Conservation (phyloP, 2,113 vertebrate genomes). For the Pteropus alecto region DNA sequence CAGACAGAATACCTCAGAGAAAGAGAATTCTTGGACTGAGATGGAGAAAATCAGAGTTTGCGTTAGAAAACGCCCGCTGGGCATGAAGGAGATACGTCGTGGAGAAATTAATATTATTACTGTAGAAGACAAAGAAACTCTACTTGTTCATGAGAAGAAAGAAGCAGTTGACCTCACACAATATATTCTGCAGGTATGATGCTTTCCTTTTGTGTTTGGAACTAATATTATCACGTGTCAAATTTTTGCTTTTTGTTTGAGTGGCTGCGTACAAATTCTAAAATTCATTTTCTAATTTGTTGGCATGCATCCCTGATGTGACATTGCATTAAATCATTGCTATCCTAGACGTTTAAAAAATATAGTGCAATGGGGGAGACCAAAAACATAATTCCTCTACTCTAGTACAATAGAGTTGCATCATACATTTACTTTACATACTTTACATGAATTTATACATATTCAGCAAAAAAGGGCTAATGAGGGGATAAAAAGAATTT, state of each 20-base stretch:
- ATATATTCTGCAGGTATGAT: constrained; percentile 90
- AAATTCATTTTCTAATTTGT: constrained; percentile 35
- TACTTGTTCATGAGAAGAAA: constrained; percentile 91
- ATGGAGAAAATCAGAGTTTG: constrained; percentile 91
- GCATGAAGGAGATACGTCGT: constrained; percentile 83
- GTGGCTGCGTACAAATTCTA: background rate
- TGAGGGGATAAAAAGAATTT: constrained; percentile 12
- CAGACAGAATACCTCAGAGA: constrained; percentile 79
- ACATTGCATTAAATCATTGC: constrained; percentile 17
- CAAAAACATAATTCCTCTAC: background rate
- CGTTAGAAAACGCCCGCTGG: constrained; percentile 91
- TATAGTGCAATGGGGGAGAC: background rate
- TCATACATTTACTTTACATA: background rate
- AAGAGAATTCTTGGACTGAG: constrained; percentile 81
- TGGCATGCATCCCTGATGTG: background rate
- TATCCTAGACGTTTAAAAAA: background rate
- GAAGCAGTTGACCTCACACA: constrained; percentile 93
- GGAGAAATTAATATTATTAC: constrained; percentile 89
- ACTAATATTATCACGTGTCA: background rate
- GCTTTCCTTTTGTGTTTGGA: background rate
- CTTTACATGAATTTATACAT: constrained; percentile 41
- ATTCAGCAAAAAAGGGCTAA: background rate
- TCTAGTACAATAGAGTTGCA: background rate
- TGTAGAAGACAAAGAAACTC: constrained; percentile 85
- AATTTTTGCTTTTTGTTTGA: constrained; percentile 49